phyloP scores from a whole-genome alignment of 2,113 vertebrate species.

The Scolopax mira region DNA sequence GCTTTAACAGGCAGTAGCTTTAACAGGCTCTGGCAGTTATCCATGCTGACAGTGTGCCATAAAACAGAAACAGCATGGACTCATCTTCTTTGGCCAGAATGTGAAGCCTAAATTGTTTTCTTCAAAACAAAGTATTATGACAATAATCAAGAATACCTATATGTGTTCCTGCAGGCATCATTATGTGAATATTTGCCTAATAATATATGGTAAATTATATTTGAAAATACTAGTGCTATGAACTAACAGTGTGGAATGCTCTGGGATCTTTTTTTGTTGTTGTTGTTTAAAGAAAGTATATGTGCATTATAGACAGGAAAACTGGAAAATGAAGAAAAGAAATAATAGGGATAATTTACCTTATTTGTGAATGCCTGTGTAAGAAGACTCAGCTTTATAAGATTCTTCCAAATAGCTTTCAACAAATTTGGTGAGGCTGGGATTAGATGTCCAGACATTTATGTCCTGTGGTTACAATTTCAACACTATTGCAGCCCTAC shows the following conservation, averaged over 20 bases:
- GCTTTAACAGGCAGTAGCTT: neutral
- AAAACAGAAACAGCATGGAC: neutral
- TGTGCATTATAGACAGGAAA: neutral
- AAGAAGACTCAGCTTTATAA: neutral
- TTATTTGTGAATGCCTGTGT: neutral
- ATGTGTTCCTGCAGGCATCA: neutral
- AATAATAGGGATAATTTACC: neutral
- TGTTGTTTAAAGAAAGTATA: neutral
- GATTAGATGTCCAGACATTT: neutral
- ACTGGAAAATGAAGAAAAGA: neutral
- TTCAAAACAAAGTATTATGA: neutral
- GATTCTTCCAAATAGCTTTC: neutral
- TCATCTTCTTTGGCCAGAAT: neutral
- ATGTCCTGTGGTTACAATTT: neutral
- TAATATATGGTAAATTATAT: neutral
- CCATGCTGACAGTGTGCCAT: neutral
- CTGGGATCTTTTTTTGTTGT: neutral
- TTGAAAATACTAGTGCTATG: conserved; percentile 11
- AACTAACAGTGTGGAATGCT: neutral
- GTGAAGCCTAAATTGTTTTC: neutral
- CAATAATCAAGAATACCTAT: neutral
- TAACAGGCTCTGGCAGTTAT: neutral
- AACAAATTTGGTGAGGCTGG: neutral
- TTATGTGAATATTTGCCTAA: neutral
- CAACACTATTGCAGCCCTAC: neutral